phyloP scores from a whole-genome alignment of 2,113 vertebrate genomes.

The Silurus glanis region DNA sequence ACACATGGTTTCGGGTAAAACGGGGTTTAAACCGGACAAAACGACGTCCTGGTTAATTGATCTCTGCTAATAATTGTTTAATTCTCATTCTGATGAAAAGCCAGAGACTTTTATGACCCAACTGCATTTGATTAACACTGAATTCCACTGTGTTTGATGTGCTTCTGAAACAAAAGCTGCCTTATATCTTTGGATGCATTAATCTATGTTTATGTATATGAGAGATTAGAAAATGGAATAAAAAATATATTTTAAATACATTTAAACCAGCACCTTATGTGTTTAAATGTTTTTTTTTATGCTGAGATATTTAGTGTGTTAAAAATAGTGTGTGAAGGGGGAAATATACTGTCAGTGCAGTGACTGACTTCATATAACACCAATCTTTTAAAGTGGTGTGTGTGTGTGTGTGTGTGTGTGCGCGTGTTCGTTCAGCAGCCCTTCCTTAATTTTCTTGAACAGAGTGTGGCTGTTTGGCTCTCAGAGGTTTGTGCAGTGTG shows the following conservation, averaged over 20 bases:
- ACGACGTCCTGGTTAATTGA: not conserved
- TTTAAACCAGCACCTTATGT: not conserved
- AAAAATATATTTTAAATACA: not conserved
- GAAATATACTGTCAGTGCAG: not conserved
- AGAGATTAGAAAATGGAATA: not conserved
- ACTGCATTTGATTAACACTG: slow-evolving; percentile 3
- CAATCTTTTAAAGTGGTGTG: not conserved
- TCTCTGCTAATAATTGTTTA: not conserved
- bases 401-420: not conserved
- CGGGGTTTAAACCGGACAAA: not conserved
- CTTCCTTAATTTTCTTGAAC: slow-evolving; percentile 8
- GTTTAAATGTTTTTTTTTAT: not conserved
- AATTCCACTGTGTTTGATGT: slow-evolving; percentile 13
- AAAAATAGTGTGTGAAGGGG: not conserved
- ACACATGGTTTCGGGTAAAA: not conserved
- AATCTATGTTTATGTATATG: not conserved
- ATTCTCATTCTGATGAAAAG: not conserved
- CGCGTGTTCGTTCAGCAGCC: not conserved
- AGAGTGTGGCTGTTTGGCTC: slow-evolving; percentile 21
- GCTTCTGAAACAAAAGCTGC: not conserved
- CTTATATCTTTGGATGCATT: not conserved
- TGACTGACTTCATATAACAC: not conserved
- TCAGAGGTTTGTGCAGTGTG: slow-evolving; percentile 45
- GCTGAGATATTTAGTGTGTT: not conserved
- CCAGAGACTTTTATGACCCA: not conserved